phyloP scores from a whole-genome alignment of 1,140 invertebrate species.

The Drosophila chauvacae region DNA sequence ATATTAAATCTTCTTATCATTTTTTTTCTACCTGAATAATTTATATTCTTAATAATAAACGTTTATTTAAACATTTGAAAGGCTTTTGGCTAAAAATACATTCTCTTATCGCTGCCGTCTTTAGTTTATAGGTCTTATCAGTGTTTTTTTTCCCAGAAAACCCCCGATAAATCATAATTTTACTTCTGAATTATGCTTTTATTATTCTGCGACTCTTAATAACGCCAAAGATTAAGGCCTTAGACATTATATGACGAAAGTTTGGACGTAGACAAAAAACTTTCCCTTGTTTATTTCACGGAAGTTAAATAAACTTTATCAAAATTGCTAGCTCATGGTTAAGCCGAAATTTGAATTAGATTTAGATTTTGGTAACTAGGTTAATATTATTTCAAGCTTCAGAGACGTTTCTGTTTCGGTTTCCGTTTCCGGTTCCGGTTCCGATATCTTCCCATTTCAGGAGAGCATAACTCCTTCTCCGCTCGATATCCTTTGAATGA shows the following conservation, averaged over 20 bases:
- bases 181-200: not conserved
- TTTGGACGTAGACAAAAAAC: not conserved
- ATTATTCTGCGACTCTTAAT: slow-evolving; percentile 2
- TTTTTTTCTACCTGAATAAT: not conserved
- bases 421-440: not conserved
- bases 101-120: not conserved
- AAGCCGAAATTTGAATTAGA: slow-evolving; percentile 7
- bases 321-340: not conserved
- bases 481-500: slow-evolving; percentile 24
- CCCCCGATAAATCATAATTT: not conserved
- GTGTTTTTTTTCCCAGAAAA: slow-evolving; percentile 10
- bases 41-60: not conserved
- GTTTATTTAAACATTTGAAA: not conserved
- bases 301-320: slow-evolving; percentile 1
- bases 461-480: not conserved
- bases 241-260: not conserved
- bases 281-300: slow-evolving; percentile 4
- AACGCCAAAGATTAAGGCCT: not conserved
- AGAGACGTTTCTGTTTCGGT: too few species aligned
- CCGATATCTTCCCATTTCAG: not conserved
- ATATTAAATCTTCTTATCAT: too few species aligned
- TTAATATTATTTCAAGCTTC: not conserved
- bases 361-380: not conserved
- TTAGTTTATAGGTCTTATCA: slow-evolving; percentile 3
- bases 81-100: not conserved